Conservation (phyloP, 2,888 invertebrate species). For the Ellobium chinense region DNA sequence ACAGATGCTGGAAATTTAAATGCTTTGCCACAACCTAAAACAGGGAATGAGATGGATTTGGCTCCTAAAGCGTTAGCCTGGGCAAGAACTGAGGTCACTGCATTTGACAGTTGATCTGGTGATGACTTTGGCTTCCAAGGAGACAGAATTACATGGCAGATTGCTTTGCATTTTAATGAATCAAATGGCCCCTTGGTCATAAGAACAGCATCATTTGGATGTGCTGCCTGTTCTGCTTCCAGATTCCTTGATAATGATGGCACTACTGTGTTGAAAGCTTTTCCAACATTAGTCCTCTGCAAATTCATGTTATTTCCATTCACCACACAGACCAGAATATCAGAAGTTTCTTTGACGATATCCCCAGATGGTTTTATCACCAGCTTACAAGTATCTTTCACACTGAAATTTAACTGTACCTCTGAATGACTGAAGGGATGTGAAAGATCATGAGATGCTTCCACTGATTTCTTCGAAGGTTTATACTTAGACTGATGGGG, state of each 20-base stretch:
- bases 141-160: constrained; percentile 3
- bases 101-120: background rate
- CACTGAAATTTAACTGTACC: background rate
- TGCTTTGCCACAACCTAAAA: constrained; percentile 30
- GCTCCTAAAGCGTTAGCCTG: background rate
- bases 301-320: constrained; percentile 23
- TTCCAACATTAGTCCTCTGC: constrained; percentile 35
- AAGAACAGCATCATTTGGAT: constrained; percentile 3
- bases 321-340: constrained; percentile 42
- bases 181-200: background rate
- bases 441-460: too few species aligned
- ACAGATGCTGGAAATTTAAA: constrained; percentile 10
- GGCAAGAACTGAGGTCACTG: background rate
- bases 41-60: constrained; percentile 30
- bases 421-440: too few species aligned
- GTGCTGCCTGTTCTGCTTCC: background rate
- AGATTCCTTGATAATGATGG: background rate
- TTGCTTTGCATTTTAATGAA: constrained; percentile 13
- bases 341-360: constrained; percentile 22
- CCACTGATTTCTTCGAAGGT: too few species aligned
- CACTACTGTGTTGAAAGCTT: constrained; percentile 27
- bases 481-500: too few species aligned
- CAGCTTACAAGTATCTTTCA: constrained; percentile 11
- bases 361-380: constrained; percentile 31
- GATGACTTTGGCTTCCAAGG: constrained; percentile 14